Percentiles rank a stretch among this genome's conserved stretches.
phyloP scores from a whole-genome alignment of 1,140 invertebrate genomes.

The Pogonus chalceus region DNA sequence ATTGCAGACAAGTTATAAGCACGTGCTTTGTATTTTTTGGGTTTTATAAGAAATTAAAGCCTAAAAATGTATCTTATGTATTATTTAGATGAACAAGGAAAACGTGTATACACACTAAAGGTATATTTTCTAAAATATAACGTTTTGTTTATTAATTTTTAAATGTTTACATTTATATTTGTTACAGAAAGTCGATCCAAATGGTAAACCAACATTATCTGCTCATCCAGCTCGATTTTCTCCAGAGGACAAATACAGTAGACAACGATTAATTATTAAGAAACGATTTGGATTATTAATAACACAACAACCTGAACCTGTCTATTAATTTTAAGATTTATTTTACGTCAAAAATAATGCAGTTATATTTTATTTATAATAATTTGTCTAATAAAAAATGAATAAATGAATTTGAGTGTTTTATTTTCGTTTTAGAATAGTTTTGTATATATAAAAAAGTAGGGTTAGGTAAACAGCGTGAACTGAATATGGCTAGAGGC shows the following conservation, averaged over 20 bases:
- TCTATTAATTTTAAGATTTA: conserved; percentile 39
- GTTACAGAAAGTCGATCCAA: conserved; percentile 61
- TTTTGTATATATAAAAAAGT: neutral
- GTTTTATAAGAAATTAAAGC: neutral
- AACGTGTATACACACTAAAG: conserved; percentile 62
- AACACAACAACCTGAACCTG: conserved; percentile 72
- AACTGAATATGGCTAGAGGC: neutral
- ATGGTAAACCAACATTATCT: conserved; percentile 69
- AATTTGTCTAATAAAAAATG: neutral
- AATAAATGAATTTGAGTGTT: neutral
- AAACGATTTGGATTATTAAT: conserved; percentile 79
- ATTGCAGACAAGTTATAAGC: neutral
- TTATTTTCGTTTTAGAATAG: neutral
- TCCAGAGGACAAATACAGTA: conserved; percentile 90
- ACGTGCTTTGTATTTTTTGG: neutral
- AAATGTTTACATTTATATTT: conserved; percentile 4
- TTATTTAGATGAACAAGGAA: conserved; percentile 56
- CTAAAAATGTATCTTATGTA: conserved; percentile 66
- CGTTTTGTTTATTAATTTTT: conserved; percentile 9
- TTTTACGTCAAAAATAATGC: neutral
- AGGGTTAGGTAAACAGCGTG: neutral
- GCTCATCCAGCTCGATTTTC: conserved; percentile 93
- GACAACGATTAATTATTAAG: conserved; percentile 81
- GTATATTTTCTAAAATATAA: conserved; percentile 36
- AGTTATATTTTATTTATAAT: neutral